These are phyloP conservation scores for Falco punctatus DNA, from an alignment of 2,113 vertebrate species.

Conservation along the genomic window DNA sequence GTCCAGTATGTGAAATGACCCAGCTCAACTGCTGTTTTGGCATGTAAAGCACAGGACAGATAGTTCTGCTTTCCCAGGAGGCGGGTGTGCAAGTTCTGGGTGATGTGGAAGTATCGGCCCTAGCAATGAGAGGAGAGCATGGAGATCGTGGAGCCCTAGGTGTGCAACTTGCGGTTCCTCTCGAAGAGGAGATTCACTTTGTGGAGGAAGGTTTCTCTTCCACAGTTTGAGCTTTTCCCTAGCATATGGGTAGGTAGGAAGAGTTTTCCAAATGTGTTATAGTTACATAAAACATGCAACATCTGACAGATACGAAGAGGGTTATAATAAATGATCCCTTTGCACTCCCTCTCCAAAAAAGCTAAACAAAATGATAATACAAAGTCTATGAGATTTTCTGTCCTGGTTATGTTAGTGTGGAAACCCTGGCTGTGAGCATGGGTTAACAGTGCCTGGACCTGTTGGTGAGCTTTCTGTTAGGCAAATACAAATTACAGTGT, in stretches of 20 bases:
- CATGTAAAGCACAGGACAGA: rapidly evolving
- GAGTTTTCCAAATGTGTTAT: slow-evolving; percentile 56
- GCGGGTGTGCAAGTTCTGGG: background rate
- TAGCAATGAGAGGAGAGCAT: rapidly evolving
- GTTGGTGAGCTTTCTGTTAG: background rate
- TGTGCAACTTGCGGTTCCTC: background rate
- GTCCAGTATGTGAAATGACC: background rate
- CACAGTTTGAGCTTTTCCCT: slow-evolving; percentile 35
- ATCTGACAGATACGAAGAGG: slow-evolving; percentile 7
- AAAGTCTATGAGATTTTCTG: background rate
- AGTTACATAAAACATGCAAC: slow-evolving; percentile 60
- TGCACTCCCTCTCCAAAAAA: background rate
- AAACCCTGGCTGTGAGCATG: background rate
- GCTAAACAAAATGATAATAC: background rate
- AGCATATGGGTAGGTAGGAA: slow-evolving; percentile 65
- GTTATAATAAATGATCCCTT: slow-evolving; percentile 27
- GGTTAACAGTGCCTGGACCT: background rate
- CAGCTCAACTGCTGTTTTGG: background rate
- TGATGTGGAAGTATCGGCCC: background rate
- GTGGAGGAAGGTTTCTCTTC: slow-evolving; percentile 26
- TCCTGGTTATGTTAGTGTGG: background rate
- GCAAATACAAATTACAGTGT: background rate
- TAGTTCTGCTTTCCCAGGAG: background rate
- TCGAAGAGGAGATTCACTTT: background rate
- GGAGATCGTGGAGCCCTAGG: background rate